phyloP scores from a whole-genome alignment of 2,797 vertebrate genomes.

The Pangasius macronema region DNA sequence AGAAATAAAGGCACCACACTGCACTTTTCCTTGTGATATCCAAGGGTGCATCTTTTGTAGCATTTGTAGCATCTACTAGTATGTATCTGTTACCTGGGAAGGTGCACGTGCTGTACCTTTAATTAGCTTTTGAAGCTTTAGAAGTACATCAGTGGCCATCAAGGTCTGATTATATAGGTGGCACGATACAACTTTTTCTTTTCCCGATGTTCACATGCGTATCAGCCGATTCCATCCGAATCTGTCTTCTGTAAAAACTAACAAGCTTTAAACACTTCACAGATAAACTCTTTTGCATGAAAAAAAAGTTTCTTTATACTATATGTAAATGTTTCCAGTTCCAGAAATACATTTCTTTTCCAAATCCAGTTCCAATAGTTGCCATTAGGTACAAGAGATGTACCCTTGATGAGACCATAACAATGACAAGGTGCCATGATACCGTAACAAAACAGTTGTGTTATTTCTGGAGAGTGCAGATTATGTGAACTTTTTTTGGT shows the following conservation, averaged over 20 bases:
- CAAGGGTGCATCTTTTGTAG: neutral
- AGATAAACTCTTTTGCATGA: neutral
- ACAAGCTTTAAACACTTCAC: neutral
- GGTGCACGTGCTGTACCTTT: neutral
- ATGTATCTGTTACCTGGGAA: neutral
- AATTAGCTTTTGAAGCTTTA: neutral
- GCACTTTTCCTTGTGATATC: neutral
- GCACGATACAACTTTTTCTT: neutral
- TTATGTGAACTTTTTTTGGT: no score
- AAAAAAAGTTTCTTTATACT: neutral
- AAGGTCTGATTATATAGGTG: neutral
- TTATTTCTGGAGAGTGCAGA: neutral
- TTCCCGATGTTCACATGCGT: neutral
- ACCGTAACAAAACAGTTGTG: neutral
- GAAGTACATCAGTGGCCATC: neutral
- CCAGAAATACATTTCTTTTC: neutral
- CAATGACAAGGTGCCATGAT: neutral
- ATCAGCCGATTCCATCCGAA: neutral
- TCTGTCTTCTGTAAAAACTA: neutral
- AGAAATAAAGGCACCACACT: neutral
- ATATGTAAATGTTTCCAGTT: neutral
- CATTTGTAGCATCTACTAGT: neutral
- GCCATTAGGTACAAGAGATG: neutral
- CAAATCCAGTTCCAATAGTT: neutral
- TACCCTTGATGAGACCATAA: neutral